Base-by-base conservation (phyloP, 2,797 vertebrate species). In the Eleutherodactylus coqui region DNA sequence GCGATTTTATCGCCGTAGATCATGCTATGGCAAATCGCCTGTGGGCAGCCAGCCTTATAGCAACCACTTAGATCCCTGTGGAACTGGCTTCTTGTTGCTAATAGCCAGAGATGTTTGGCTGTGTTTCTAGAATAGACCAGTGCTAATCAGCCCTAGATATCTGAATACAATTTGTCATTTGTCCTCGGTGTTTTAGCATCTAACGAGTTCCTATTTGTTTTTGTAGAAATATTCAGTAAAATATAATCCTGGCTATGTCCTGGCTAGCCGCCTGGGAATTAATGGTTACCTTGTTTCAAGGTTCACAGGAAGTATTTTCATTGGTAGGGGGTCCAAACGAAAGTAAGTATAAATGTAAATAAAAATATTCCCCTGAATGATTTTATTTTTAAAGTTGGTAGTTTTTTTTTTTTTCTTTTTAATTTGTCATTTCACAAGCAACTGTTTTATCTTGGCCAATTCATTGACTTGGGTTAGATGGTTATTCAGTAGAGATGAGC, bases 291-390 rank as follows among this genome's bases (percentile, higher is more conserved):
- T 99, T 85, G 98, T 99, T 88, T 99, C 98, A 90, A 97, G 98
- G 93, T 98, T 99, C 93, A 98, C 98, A 49, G 98, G 98, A 89
- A 98, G 97, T 93, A 97, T 99, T 91, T 99, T 98, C 92, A 97
- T 99, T 86, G 98, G 97, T 90, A 95, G 97, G 94, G 98, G 98
- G 91, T 97, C 96, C 77, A 98, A 96, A 92, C 97, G 92, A 93
- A 98, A 98, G 98, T 99, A 90, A 95, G 97, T 94, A 89, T 83
- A 62, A 82, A 41, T 45, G 14, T 60, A 53, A 17, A 13, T 16
- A 24, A 27, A 27, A 41, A 17, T 83, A 43, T 83, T 21, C 38
- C 38, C 5, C 16, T 2, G 2, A n/a, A 16, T 17, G 14, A 4
- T 24, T 55, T 7, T n/a, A n/a, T n/a, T n/a, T n/a, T n/a, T n/a